phyloP scores from a whole-genome alignment of 2,113 vertebrate species.

The Scolopax mira region DNA sequence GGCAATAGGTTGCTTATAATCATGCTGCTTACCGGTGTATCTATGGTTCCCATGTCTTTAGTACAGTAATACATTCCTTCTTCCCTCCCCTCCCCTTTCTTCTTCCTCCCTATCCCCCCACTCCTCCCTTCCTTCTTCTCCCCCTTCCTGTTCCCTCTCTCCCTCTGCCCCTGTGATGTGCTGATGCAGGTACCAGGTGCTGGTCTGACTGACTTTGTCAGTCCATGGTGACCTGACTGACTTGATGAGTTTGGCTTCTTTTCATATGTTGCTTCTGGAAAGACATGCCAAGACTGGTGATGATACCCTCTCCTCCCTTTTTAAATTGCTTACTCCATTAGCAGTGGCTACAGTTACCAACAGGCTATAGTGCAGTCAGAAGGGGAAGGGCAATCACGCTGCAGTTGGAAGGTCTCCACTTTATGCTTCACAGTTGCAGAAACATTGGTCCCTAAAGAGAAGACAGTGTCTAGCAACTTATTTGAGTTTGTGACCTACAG shows the following conservation, averaged over 20 bases:
- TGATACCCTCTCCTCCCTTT: neutral
- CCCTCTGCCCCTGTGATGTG: neutral
- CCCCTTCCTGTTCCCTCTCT: neutral
- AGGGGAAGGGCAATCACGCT: neutral
- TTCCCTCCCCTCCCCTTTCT: neutral
- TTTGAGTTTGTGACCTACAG: neutral
- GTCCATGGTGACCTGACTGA: neutral
- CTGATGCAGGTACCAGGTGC: neutral
- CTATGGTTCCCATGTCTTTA: neutral
- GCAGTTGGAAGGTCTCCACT: neutral
- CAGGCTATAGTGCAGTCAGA: neutral
- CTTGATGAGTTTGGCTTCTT: neutral
- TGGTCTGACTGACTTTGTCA: too few relatives aligned
- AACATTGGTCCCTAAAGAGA: neutral
- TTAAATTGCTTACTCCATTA: neutral
- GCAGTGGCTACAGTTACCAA: neutral
- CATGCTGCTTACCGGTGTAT: neutral
- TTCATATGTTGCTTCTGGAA: neutral
- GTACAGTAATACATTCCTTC: neutral
- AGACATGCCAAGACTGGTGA: neutral
- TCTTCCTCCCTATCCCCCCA: accelerated
- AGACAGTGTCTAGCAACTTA: neutral
- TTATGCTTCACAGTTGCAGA: neutral
- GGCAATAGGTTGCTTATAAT: neutral
- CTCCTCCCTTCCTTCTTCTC: too few relatives aligned